A percentile compares a stretch with the other conserved stretches of the same genome.
phyloP scores from a whole-genome alignment of 2,113 vertebrate species.

The Uria lomvia region DNA sequence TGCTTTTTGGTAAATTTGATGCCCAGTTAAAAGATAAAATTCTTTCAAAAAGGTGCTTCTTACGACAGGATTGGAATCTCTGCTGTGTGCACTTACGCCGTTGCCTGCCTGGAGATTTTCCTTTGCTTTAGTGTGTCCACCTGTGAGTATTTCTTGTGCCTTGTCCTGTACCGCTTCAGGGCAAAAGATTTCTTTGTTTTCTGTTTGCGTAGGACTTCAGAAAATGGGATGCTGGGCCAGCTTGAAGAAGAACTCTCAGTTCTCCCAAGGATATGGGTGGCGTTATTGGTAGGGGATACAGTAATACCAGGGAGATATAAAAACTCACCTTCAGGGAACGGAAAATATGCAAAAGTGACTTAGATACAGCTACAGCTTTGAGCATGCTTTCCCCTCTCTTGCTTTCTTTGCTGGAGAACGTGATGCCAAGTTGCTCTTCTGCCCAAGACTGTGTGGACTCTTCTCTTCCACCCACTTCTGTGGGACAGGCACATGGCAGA shows the following conservation, averaged over 20 bases:
- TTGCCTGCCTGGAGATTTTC: not conserved
- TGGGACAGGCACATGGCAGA: not conserved
- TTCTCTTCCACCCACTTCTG: not conserved
- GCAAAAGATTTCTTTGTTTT: not conserved
- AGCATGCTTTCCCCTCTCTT: not conserved
- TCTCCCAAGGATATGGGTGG: not conserved
- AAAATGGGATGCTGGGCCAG: not conserved
- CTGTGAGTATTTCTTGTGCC: not conserved
- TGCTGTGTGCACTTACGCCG: accelerated
- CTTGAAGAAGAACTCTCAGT: not conserved
- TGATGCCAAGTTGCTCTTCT: not conserved
- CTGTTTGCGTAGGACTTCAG: not conserved
- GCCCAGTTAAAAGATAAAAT: not conserved
- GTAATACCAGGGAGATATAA: not conserved
- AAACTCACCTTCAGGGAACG: not conserved
- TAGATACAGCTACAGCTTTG: not conserved
- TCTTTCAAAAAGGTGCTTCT: not conserved
- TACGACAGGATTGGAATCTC: not conserved
- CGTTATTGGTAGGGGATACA: not conserved
- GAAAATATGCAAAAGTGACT: not conserved
- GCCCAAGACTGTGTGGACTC: accelerated
- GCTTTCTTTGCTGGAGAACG: not conserved
- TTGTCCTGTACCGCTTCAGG: not conserved
- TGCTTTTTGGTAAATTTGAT: not conserved
- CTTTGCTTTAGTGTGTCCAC: not conserved